A percentile compares a stretch with the other conserved stretches of the same genome.
phyloP scores from a whole-genome alignment of 2,797 vertebrate species.

The Sebastes nivosus region DNA sequence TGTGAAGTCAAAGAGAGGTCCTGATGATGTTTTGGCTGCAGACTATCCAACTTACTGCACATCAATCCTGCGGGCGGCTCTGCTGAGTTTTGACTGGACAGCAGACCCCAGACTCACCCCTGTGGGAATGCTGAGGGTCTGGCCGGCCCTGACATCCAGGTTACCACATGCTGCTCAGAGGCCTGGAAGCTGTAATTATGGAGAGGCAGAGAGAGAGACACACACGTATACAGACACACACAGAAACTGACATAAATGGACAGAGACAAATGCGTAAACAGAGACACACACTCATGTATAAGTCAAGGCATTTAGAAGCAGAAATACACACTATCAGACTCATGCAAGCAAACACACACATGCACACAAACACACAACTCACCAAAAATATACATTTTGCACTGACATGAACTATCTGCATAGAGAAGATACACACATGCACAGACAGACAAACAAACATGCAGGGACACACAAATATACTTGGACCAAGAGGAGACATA shows the following conservation, averaged over 20 bases:
- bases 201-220: slow-evolving; percentile 7
- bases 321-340: not conserved
- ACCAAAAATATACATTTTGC: not conserved
- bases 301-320: not conserved
- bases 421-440: not conserved
- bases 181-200: slow-evolving; percentile 74
- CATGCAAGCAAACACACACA: not conserved
- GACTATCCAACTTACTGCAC: slow-evolving; percentile 58
- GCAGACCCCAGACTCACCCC: slow-evolving; percentile 73
- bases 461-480: not conserved
- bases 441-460: not conserved
- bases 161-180: slow-evolving; percentile 62
- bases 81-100: slow-evolving; percentile 62
- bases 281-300: slow-evolving; percentile 7
- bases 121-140: slow-evolving; percentile 71
- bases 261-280: slow-evolving; percentile 10
- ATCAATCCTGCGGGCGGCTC: slow-evolving; percentile 53
- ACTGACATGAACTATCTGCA: not conserved
- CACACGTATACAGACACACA: slow-evolving; percentile 8
- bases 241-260: not conserved
- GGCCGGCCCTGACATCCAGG: slow-evolving; percentile 61
- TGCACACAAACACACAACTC: not conserved
- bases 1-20: slow-evolving; percentile 67
- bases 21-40: slow-evolving; percentile 68
- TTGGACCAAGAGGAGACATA: not conserved